Conservation (phyloP, 2,797 vertebrate species). For the Remorina albescens region DNA sequence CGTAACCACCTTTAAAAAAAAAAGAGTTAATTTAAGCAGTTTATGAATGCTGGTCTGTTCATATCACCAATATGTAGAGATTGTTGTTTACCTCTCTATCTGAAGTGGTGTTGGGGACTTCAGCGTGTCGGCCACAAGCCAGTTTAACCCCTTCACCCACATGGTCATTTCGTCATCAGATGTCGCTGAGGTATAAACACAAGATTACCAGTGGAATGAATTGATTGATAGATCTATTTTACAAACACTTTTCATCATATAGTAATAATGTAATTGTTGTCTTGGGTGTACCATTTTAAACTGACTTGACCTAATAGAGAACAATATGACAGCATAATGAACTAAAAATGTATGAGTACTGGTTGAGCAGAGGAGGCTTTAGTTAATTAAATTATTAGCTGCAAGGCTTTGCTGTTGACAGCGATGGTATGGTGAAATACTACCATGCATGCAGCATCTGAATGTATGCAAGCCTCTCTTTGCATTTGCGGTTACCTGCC, state of each 20-base stretch:
- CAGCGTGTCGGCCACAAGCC: conserved; percentile 92
- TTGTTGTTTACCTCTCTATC: conserved; percentile 90
- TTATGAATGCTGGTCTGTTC: background rate
- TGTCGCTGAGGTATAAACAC: conserved; percentile 85
- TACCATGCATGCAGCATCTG: background rate
- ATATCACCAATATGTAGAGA: background rate
- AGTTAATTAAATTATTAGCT: background rate
- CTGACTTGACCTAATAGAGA: background rate
- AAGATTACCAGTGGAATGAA: no score
- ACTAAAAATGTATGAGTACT: background rate
- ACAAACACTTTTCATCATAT: no score
- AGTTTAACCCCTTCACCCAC: conserved; percentile 97
- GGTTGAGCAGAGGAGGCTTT: background rate
- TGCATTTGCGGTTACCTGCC: conserved; percentile 85
- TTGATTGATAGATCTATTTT: no score
- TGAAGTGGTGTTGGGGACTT: conserved; percentile 95
- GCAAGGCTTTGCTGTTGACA: background rate
- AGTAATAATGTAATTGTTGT: no score
- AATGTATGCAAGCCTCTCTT: background rate
- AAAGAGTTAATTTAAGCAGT: background rate
- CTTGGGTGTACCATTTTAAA: background rate
- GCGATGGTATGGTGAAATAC: background rate
- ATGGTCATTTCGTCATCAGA: conserved; percentile 97
- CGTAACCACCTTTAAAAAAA: conserved; percentile 91
- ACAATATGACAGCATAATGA: background rate